Evolutionary conservation across 2,113 vertebrate species (phyloP), one percentile per base, ranked within the genome.

Genomic region (Sigmodon hispidus): DNA sequence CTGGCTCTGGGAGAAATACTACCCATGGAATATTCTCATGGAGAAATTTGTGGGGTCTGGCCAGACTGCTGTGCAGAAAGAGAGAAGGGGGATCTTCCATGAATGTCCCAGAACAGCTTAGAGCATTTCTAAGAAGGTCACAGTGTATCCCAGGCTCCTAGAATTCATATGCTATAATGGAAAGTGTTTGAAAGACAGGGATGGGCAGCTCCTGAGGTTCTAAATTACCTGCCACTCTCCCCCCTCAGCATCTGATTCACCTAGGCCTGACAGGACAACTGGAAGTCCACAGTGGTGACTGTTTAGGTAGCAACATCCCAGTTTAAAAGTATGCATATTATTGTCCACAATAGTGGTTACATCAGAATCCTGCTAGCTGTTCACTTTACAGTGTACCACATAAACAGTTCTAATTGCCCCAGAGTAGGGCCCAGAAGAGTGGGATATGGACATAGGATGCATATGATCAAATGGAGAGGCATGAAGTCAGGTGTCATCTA

Each of bases 131-230:
- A 0, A 5, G 86, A 31, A 31, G 48, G 45, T 69, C 52, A 12
- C 57, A 73, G 43, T 13, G 22, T 34, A 22, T 31, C 2, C 1
- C 7, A 0, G 4, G 15, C 40, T 76, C 17, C 0, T 7, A 0
- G 19, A 24, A 57, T 24, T 55, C 48, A 43, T 6, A 34, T 34
- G 45, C 13, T 0, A 26, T 26, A n/a, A n/a, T 4, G 3, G 45
- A 48, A 76, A 70, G 70, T 0, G 7, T 75, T 50, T 1, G 40
- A 45, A 26, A 55, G 67, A 21, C 22, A 16, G 67, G 0, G 0
- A 31, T 22, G 43, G 40, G 13, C 13, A 0, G 6, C 2, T 52
- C 21, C 92, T 70, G 61, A 73, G 24, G n/a, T 15, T 36, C 75
- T 52, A 22, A 43, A 7, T 40, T 72, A 40, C 50, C 10, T 19